Percentiles rank a stretch among this genome's conserved stretches.
Conservation (phyloP, 1,140 invertebrate genomes). For the Apis mellifera region Amel_HAv3.1 CM009935.2:5217501-5218000, state of each 20-base stretch:
- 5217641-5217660: slow-evolving; percentile 9
- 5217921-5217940: background rate
- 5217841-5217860: background rate
- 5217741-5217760: slow-evolving; percentile 3
- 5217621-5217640: no score
- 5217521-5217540: no score
- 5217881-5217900: background rate
- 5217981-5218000: slow-evolving; percentile 60
- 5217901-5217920: slow-evolving; percentile 21
- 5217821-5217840: no score
- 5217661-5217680: background rate
- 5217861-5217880: background rate
- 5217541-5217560: no score
- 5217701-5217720: background rate
- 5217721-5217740: background rate
- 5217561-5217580: no score
- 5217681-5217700: slow-evolving; percentile 22
- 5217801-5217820: background rate
- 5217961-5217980: slow-evolving; percentile 43
- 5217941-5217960: background rate
- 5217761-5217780: slow-evolving; percentile 9
- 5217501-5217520: background rate
- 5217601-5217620: no score
- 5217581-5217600: no score
- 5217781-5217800: background rate